These are phyloP conservation scores for Cuniculus paca DNA, from an alignment of 2,797 vertebrate genomes.

Conservation along the genomic window DNA sequence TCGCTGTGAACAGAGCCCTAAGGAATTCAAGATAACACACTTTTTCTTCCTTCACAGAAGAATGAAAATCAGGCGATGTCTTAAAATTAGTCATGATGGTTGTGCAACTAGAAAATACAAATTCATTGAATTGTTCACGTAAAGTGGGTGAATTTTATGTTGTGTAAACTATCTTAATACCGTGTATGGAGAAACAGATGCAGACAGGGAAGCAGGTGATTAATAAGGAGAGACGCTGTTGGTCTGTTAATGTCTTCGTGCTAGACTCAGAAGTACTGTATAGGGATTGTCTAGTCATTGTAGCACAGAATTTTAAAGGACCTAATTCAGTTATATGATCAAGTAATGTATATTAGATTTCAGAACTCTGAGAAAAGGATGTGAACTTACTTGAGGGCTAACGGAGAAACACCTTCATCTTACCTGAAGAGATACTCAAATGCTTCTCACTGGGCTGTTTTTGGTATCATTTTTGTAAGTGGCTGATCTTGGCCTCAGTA, in stretches of 20 bases:
- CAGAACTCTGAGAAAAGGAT: not conserved
- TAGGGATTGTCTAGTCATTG: not conserved
- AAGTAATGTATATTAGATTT: not conserved
- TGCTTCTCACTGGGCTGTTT: not conserved
- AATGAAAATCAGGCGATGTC: not conserved
- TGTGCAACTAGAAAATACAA: not conserved
- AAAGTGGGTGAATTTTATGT: not conserved
- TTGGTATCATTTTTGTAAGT: not conserved
- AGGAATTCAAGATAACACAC: not conserved
- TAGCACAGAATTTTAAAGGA: not conserved
- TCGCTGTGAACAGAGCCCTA: not conserved
- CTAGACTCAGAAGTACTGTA: not conserved
- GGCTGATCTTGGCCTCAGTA: not conserved
- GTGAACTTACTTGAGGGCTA: not conserved
- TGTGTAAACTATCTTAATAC: not conserved
- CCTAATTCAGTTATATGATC: not conserved
- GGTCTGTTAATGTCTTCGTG: not conserved
- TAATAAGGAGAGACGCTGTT: not conserved
- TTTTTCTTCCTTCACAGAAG: not conserved
- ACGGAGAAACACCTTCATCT: not conserved
- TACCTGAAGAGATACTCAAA: not conserved
- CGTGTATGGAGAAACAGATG: not conserved
- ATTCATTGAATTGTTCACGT: not conserved
- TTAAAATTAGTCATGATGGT: not conserved
- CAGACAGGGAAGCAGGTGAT: not conserved